Conservation (phyloP, 2,797 vertebrate species). For the Myotis daubentonii region DNA sequence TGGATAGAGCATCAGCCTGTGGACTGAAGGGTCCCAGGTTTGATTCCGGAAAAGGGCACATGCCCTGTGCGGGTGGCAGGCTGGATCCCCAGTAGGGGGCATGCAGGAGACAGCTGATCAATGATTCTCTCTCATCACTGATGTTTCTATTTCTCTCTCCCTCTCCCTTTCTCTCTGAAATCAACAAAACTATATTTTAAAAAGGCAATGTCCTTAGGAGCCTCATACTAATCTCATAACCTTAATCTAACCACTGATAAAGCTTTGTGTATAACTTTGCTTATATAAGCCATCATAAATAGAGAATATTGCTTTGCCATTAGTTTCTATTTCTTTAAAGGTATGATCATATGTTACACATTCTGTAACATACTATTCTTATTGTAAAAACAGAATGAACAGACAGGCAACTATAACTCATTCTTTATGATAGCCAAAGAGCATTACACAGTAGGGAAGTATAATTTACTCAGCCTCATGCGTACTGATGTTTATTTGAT, state of each 20-base stretch:
- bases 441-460: not conserved
- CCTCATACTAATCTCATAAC: not conserved
- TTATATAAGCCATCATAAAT: not conserved
- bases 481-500: not conserved
- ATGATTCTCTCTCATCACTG: too few species aligned
- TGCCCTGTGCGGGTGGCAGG: too few species aligned
- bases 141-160: too few species aligned
- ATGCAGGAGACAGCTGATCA: too few species aligned
- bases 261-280: not conserved
- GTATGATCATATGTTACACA: not conserved
- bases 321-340: not conserved
- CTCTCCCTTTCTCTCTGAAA: too few species aligned
- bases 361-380: not conserved
- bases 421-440: not conserved
- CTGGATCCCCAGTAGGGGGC: too few species aligned
- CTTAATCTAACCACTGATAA: not conserved
- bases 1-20: too few species aligned
- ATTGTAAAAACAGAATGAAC: not conserved
- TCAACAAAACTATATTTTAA: too few species aligned
- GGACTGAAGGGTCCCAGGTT: too few species aligned
- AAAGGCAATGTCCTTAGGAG: not conserved
- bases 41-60: accelerated
- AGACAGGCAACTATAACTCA: not conserved
- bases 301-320: not conserved
- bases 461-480: not conserved